Evolutionary conservation across 2,797 vertebrate genomes (phyloP), one percentile per base, ranked within the genome.

Genomic region (Numenius phaeopus): DNA sequence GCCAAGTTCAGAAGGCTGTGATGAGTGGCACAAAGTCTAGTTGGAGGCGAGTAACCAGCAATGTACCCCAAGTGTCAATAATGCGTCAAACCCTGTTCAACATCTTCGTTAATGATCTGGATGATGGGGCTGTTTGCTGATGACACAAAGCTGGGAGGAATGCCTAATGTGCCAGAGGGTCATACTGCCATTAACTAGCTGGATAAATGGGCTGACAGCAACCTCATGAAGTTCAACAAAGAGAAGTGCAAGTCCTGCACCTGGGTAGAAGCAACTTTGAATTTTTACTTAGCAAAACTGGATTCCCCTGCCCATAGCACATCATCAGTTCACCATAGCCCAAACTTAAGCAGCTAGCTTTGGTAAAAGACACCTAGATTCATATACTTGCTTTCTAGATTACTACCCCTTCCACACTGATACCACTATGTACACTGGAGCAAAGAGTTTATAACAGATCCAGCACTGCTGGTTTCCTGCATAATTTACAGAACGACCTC

Each of bases 401-500:
- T 34, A 14, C 4, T 47, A 9, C 10, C n/a, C 10, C 55, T 55
- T 44, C n/a, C 39, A 62, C 23, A 6, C 3, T 2, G 30, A 2
- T 3, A 27, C 4, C 50, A 4, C 30, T 37, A 22, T 5, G 9
- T 3, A 9, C 5, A 29, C 32, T 46, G n/a, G 57, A 87, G 80
- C 30, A 23, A 39, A 40, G 52, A 62, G 27, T 9, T 24, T 4
- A 13, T 58, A 57, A 75, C 0, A 2, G n/a, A n/a, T 7, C 49
- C 83, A 78, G 65, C 49, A 14, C 57, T 16, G 44, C 34, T 70
- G 67, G 11, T 64, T 59, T 80, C 85, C 91, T 93, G 67, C 89
- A 94, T 90, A 88, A 96, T 94, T 95, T 67, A 92, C 55, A 85
- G 57, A 47, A 47, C 0, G 7, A 77, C 75, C 75, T 80, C 78